These are phyloP conservation scores for Schizothorax lantsangensis DNA, from an alignment of 2,797 vertebrate genomes.

Conservation along the genomic window DNA sequence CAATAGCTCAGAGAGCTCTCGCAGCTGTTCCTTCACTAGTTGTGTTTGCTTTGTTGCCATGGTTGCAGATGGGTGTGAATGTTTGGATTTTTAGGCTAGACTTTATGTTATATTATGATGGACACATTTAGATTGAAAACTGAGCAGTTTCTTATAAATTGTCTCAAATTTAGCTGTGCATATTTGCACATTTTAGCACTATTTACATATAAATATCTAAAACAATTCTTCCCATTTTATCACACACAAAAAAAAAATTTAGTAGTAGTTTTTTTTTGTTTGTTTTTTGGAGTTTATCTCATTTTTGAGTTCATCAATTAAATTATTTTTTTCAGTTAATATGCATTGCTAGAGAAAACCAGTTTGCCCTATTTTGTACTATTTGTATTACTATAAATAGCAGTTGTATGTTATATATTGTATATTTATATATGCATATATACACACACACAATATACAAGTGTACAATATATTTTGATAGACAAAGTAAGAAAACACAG, in stretches of 20 bases:
- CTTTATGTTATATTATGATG: not conserved
- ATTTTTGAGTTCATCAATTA: not conserved
- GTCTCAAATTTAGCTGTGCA: not conserved
- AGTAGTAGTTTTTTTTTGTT: no score
- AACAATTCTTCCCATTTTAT: not conserved
- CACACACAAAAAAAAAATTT: not conserved
- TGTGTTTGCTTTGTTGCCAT: constrained; percentile 51
- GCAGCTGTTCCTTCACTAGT: constrained; percentile 51
- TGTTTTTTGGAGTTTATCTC: no score
- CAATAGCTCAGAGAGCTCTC: constrained; percentile 44
- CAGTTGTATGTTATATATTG: no score
- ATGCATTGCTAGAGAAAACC: not conserved
- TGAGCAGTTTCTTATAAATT: not conserved
- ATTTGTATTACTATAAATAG: not conserved
- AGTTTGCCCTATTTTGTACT: not conserved
- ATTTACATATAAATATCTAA: not conserved
- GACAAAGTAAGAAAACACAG: not conserved
- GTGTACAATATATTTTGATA: not conserved
- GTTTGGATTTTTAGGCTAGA: constrained; percentile 17
- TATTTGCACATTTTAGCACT: not conserved
- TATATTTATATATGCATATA: not conserved
- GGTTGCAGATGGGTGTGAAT: constrained; percentile 33
- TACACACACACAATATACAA: not conserved
- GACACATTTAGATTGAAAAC: constrained; percentile 13
- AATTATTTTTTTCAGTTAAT: not conserved